Evolutionary conservation across 2,888 invertebrate genomes (phyloP).

Genomic region (Ophonus ardosiacus): DNA sequence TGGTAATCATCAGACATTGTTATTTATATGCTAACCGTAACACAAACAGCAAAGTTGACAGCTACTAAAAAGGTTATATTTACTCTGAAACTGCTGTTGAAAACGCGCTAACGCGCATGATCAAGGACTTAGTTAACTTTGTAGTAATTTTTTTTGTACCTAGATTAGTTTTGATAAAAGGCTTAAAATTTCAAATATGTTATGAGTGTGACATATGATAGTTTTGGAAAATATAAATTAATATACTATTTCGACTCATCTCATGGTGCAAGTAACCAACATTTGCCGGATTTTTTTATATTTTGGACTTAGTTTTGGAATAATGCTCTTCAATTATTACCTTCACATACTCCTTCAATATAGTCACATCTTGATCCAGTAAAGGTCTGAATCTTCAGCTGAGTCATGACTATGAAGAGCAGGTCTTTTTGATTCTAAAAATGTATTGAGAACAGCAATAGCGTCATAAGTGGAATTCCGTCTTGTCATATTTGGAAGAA

Average conservation of each 20-base stretch:
- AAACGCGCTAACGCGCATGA: background rate
- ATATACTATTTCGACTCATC: too few relatives aligned
- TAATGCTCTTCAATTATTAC: too few relatives aligned
- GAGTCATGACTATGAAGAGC: conserved; percentile 64
- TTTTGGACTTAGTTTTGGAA: too few relatives aligned
- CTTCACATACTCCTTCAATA: conserved; percentile 66
- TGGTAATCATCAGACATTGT: too few relatives aligned
- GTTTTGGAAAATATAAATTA: too few relatives aligned
- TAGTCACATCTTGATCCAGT: conserved; percentile 66
- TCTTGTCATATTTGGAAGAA: conserved; percentile 66
- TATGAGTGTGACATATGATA: too few relatives aligned
- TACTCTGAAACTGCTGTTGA: too few relatives aligned
- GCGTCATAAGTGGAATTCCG: conserved; percentile 65
- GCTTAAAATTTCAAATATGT: background rate
- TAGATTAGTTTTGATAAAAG: background rate
- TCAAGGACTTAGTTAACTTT: background rate
- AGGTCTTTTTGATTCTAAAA: conserved; percentile 66
- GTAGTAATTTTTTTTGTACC: background rate
- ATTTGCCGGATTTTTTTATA: too few relatives aligned
- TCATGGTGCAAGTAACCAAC: background rate
- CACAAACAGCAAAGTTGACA: too few relatives aligned
- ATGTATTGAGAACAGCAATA: conserved; percentile 62
- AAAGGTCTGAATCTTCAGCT: conserved; percentile 65
- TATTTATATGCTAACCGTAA: too few relatives aligned
- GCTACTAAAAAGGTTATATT: too few relatives aligned